Percentiles rank a stretch among this genome's conserved stretches.
phyloP scores from a whole-genome alignment of 2,797 vertebrate species.

The Muraenolepis orangiensis region DNA sequence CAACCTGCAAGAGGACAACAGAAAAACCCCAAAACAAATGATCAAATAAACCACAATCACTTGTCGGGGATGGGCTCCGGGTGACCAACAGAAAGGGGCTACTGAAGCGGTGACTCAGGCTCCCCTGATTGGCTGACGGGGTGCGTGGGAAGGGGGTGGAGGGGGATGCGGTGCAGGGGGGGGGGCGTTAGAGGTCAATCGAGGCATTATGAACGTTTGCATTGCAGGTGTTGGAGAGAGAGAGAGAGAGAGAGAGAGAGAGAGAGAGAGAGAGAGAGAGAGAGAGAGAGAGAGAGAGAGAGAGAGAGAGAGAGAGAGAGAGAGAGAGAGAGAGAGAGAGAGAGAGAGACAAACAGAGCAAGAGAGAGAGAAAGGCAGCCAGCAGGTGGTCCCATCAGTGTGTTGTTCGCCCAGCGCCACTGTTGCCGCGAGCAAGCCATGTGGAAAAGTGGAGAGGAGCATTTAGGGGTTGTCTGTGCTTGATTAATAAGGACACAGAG shows the following conservation, averaged over 20 bases:
- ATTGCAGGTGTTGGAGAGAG: constrained; percentile 61
- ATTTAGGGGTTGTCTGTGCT: constrained; percentile 69
- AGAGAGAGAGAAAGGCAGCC: constrained; percentile 19
- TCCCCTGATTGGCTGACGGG: neutral
- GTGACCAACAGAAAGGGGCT: neutral
- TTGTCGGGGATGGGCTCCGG: neutral
- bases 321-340: neutral
- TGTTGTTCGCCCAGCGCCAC: constrained; percentile 51
- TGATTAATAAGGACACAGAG: constrained; percentile 76
- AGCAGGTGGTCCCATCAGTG: constrained; percentile 70
- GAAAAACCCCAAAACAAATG: neutral
- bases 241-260: too few species aligned
- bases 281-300: neutral
- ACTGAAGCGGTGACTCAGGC: neutral
- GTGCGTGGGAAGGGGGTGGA: too few species aligned
- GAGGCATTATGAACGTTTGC: constrained; percentile 56
- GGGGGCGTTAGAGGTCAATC: constrained; percentile 58
- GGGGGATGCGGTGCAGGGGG: neutral
- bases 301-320: neutral
- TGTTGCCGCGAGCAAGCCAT: constrained; percentile 73
- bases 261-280: too few species aligned
- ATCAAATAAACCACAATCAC: neutral
- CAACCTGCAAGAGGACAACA: neutral
- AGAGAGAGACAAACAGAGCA: neutral
- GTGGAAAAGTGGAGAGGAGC: constrained; percentile 75